Evolutionary conservation across 2,888 invertebrate genomes (phyloP), one percentile per base, ranked within the genome.

Genomic region (Leptogaster cylindrica): DNA sequence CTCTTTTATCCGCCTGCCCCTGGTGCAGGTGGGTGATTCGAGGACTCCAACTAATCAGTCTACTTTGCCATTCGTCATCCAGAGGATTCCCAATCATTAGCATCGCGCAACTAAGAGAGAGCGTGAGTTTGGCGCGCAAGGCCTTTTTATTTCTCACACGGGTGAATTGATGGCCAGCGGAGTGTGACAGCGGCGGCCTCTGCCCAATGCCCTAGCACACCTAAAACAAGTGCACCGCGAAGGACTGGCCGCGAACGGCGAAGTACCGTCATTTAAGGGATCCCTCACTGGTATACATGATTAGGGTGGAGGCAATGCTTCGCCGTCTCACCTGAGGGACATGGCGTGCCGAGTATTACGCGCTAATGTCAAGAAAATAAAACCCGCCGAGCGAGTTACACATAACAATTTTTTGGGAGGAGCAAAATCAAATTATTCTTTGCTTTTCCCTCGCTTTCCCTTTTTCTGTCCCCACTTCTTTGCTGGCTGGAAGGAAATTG

Each of bases 341-440:
- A 41, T 41, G 44, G 6, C 27, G 27, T 39, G 14, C 14, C 48
- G 16, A 31, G 61, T 31, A 61, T 61, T 61, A 61, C 61, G 61
- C 61, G 61, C 61, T 61, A 61, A 61, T 61, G 61, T 61, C 61
- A 61, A 61, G 61, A 44, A 61, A 61, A 61, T 61, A 61, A 61
- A 61, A 61, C 61, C 41, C 23, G 61, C 61, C 61, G 36, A 61
- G 61, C 48, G 48, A 64, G 48, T 64, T 64, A 48, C 64, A 64
- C 48, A 48, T 64, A 64, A 64, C 64, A 64, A 64, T 64, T 64
- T 64, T 64, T 64, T 64, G 64, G 64, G 64, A 64, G 64, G 64
- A 64, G 64, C 64, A 48, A 64, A 48, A 64, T 48, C 31, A 46
- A 64, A 64, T 33, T 31, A 64, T 48, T 33, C 31, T 48, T 14